These are phyloP conservation scores for Leptopilina boulardi DNA, from an alignment of 1,140 invertebrate species.

Conservation along the genomic window DNA sequence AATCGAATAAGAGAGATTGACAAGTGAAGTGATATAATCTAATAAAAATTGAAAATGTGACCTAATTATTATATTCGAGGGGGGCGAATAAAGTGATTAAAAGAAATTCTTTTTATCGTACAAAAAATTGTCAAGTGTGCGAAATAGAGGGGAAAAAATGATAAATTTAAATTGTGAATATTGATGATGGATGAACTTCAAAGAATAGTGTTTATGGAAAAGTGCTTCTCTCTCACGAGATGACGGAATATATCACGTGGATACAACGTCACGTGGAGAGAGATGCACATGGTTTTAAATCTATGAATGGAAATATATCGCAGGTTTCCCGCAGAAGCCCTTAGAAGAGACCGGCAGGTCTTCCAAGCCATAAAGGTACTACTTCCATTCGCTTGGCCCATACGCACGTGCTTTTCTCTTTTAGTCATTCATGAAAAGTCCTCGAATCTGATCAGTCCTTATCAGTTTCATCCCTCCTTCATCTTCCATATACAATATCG, in stretches of 20 bases:
- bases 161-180: neutral
- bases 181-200: constrained; percentile 10
- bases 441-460: constrained; percentile 28
- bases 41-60: neutral
- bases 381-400: constrained; percentile 56
- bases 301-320: constrained; percentile 73
- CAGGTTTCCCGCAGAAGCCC: constrained; percentile 72
- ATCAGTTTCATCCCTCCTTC: constrained; percentile 18
- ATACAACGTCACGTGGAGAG: constrained; percentile 62
- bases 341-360: constrained; percentile 67
- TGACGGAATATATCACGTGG: constrained; percentile 34
- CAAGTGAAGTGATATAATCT: constrained; percentile 7
- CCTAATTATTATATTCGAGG: constrained; percentile 3
- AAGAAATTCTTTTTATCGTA: too few relatives aligned
- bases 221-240: constrained; percentile 17
- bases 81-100: neutral
- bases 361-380: constrained; percentile 74
- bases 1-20: constrained; percentile 8
- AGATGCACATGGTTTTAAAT: constrained; percentile 67
- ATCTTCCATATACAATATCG: too few relatives aligned
- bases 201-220: neutral
- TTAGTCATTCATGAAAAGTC: constrained; percentile 69
- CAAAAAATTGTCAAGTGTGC: too few relatives aligned
- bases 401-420: constrained; percentile 64
- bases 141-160: too few relatives aligned